phyloP scores from a whole-genome alignment of 2,888 invertebrate genomes.

The Poecilobothrus nobilitatus region DNA sequence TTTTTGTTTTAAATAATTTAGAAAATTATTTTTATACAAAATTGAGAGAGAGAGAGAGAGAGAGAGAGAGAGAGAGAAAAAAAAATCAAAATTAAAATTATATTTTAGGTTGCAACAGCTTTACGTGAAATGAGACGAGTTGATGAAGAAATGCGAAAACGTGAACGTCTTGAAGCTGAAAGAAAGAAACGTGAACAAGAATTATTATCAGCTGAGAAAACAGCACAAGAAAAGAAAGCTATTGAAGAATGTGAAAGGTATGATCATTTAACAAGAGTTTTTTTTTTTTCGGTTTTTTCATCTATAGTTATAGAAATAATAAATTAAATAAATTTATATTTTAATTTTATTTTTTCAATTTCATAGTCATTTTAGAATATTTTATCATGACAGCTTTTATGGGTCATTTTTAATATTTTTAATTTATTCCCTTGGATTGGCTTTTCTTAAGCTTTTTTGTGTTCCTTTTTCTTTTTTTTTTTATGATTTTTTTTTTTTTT shows the following conservation, averaged over 20 bases:
- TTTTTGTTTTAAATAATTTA: background rate
- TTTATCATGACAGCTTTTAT: background rate
- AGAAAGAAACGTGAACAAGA: conserved; percentile 53
- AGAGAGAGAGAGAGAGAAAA: too few species aligned
- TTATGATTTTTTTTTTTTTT: background rate
- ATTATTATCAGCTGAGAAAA: conserved; percentile 39
- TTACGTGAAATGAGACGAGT: conserved; percentile 78
- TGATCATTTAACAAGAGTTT: conserved; percentile 11
- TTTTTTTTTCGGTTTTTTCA: too few species aligned
- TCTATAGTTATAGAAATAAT: too few species aligned
- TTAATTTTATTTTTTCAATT: conserved; percentile 17
- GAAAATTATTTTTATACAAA: background rate
- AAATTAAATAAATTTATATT: conserved; percentile 13
- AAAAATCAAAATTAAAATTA: conserved; percentile 13
- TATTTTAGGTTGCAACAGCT: conserved; percentile 59
- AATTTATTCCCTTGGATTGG: conserved; percentile 1
- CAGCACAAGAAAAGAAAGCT: conserved; percentile 47
- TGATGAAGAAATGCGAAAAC: conserved; percentile 74
- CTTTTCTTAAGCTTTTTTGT: background rate
- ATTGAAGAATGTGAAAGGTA: conserved; percentile 59
- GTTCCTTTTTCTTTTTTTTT: background rate
- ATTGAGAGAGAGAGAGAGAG: too few species aligned
- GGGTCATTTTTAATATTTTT: background rate
- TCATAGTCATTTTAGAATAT: conserved; percentile 20
- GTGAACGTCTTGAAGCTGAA: conserved; percentile 65